Conservation (phyloP, 1,140 invertebrate genomes). For the Solenopsis invicta region DNA sequence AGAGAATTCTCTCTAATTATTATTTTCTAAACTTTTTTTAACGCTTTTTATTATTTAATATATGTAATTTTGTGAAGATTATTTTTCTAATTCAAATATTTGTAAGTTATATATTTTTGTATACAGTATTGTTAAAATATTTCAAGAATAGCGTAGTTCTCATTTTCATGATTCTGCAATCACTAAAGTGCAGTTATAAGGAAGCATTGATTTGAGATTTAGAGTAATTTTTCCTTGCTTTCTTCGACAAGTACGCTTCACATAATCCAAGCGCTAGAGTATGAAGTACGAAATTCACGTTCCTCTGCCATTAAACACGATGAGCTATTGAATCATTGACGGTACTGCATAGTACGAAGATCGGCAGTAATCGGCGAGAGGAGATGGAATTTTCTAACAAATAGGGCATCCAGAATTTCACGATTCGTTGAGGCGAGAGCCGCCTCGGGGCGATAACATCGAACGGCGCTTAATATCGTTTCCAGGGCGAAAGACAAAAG, state of each 20-base stretch:
- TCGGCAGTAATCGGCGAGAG: constrained; percentile 34
- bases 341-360: constrained; percentile 1
- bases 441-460: constrained; percentile 70
- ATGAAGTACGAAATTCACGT: constrained; percentile 19
- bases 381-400: constrained; percentile 67
- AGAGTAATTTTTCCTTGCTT: constrained; percentile 2
- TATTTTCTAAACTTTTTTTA: not conserved
- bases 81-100: not conserved
- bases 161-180: not conserved
- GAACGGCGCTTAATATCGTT: constrained; percentile 77
- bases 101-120: constrained; percentile 9
- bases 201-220: constrained; percentile 10
- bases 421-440: constrained; percentile 58
- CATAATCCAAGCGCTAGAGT: constrained; percentile 20
- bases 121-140: not conserved
- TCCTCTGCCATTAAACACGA: constrained; percentile 25
- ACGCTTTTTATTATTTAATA: not conserved
- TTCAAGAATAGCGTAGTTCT: not conserved
- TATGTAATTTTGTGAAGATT: not conserved
- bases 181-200: not conserved
- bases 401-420: constrained; percentile 62
- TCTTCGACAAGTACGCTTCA: constrained; percentile 6
- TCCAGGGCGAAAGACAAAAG: constrained; percentile 73
- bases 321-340: constrained; percentile 56
- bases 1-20: not conserved